Percentiles rank a stretch among this genome's conserved stretches.
These are phyloP conservation scores for Drosophila orosa DNA, from an alignment of 1,140 invertebrate species.

Conservation along the genomic window DNA sequence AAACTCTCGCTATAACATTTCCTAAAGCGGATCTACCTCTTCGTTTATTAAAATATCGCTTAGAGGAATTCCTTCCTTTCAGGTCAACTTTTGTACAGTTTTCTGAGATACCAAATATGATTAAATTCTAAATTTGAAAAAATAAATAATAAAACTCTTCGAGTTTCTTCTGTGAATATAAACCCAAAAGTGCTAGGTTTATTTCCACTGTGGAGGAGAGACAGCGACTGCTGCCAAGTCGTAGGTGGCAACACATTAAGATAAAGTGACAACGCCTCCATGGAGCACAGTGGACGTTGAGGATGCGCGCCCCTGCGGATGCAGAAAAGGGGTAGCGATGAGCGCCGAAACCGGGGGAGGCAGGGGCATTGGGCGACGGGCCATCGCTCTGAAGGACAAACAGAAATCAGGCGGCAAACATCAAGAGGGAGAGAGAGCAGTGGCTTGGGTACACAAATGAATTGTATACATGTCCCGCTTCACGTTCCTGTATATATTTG, in stretches of 20 bases:
- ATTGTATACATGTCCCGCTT: constrained; percentile 59
- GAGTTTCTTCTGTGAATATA: no score
- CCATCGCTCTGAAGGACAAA: constrained; percentile 66
- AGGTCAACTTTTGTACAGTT: neutral
- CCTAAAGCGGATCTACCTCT: neutral
- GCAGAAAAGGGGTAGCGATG: constrained; percentile 52
- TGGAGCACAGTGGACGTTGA: constrained; percentile 48
- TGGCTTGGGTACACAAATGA: constrained; percentile 70
- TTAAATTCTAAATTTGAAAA: neutral
- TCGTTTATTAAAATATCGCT: neutral
- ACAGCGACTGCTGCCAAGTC: constrained; percentile 58
- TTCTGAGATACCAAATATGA: no score
- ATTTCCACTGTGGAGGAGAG: constrained; percentile 9
- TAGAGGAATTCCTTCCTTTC: neutral
- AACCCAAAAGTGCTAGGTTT: neutral
- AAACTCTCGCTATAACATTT: neutral
- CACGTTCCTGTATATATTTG: constrained; percentile 8
- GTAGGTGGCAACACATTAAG: constrained; percentile 82
- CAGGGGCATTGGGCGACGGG: constrained; percentile 21
- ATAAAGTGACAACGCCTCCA: constrained; percentile 81
- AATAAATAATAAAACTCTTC: neutral
- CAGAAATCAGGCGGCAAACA: constrained; percentile 75
- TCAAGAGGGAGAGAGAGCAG: constrained; percentile 27
- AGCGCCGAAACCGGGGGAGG: constrained; percentile 1
- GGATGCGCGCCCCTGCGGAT: constrained; percentile 28